Evolutionary conservation across 2,797 vertebrate species (phyloP).

Genomic region (Notamacropus eugenii): DNA sequence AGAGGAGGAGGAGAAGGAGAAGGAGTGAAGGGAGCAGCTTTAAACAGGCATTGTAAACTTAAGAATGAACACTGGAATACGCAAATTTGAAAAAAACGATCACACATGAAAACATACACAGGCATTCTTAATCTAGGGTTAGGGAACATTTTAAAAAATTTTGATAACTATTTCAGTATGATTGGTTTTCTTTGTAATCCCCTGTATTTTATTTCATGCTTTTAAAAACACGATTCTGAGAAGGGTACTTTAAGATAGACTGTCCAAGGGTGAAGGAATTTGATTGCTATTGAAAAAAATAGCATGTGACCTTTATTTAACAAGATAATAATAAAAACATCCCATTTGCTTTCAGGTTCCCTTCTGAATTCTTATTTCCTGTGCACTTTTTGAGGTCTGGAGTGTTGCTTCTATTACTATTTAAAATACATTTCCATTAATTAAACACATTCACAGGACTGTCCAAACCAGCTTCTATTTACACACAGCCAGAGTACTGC

Average conservation of each 20-base stretch:
- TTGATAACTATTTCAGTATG: not conserved
- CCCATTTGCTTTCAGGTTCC: not conserved
- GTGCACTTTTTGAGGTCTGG: not conserved
- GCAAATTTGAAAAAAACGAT: not conserved
- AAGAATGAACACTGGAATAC: not conserved
- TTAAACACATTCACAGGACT: not conserved
- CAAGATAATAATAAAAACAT: not conserved
- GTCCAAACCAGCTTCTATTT: not conserved
- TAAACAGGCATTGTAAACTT: not conserved
- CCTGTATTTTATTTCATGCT: not conserved
- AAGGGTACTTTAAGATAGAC: not conserved
- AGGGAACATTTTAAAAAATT: not conserved
- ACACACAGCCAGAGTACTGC: not conserved
- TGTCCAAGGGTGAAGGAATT: not conserved
- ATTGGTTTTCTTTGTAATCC: not conserved
- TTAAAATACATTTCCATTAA: not conserved
- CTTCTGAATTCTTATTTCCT: not conserved
- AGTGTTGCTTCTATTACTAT: not conserved
- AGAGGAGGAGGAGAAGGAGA: not conserved
- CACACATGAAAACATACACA: not conserved
- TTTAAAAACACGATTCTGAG: not conserved
- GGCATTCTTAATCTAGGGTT: not conserved
- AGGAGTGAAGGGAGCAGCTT: not conserved
- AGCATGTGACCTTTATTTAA: not conserved
- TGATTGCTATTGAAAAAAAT: too few relatives aligned